phyloP scores from a whole-genome alignment of 35 echinoderm and acorn worm genomes.

The Eucidaris tribuloides region DNA sequence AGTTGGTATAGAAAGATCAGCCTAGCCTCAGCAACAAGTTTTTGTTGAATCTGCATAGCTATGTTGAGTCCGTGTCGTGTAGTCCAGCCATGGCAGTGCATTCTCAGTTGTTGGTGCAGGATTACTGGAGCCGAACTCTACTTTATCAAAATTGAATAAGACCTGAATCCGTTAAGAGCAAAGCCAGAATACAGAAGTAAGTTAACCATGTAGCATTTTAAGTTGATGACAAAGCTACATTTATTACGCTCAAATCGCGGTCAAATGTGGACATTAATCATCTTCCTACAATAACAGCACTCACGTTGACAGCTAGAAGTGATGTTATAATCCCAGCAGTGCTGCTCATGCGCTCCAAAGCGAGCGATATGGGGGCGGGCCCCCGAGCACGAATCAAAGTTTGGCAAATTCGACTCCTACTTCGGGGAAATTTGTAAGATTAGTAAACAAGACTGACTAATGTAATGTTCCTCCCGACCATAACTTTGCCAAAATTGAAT shows the following conservation, averaged over 20 bases:
- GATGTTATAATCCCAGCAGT: constrained; percentile 12
- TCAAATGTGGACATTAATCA: constrained; percentile 15
- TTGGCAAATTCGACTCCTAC: constrained; percentile 43
- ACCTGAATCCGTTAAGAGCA: constrained; percentile 12
- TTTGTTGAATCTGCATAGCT: background rate
- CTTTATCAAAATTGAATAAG: constrained; percentile 35
- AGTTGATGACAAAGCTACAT: background rate
- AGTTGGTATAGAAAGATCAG: background rate
- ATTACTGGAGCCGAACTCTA: background rate
- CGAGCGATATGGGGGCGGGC: background rate
- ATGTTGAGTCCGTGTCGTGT: background rate
- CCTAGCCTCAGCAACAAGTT: background rate
- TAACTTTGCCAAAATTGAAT: constrained; percentile 6
- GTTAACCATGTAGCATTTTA: background rate
- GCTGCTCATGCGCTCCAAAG: constrained; percentile 55
- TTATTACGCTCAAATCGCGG: constrained; percentile 47
- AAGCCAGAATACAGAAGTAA: constrained; percentile 12
- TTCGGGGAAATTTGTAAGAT: constrained; percentile 21
- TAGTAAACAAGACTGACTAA: background rate
- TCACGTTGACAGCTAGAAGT: constrained; percentile 6
- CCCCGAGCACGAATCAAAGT: background rate
- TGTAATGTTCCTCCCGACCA: background rate
- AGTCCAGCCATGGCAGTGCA: background rate
- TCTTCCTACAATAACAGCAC: constrained; percentile 10
- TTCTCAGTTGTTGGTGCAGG: background rate